Evolutionary conservation across 2,797 vertebrate species (phyloP).

Genomic region (Pseudomugil gertrudae): DNA sequence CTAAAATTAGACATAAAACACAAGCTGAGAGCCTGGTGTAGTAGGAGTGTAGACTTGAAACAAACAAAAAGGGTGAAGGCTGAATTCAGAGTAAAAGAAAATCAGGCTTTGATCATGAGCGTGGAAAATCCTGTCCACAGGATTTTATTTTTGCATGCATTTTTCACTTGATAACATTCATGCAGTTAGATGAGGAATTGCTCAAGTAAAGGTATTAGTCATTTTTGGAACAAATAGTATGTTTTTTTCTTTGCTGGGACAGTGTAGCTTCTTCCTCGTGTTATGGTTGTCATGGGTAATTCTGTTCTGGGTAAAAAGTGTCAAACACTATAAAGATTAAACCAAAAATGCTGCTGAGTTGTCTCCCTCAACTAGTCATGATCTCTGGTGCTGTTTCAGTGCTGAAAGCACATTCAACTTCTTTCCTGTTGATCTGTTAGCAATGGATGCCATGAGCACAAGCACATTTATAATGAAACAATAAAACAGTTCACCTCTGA

Average conservation of each 20-base stretch:
- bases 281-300: slow-evolving; percentile 73
- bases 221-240: slow-evolving; percentile 84
- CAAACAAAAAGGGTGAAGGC: slow-evolving; percentile 85
- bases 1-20: slow-evolving; percentile 58
- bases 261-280: slow-evolving; percentile 56
- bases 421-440: slow-evolving; percentile 40
- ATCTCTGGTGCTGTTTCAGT: slow-evolving; percentile 47
- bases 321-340: slow-evolving; percentile 72
- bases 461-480: slow-evolving; percentile 33
- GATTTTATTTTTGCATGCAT: slow-evolving; percentile 90
- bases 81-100: slow-evolving; percentile 86
- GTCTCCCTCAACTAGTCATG: slow-evolving; percentile 61
- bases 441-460: slow-evolving; percentile 26
- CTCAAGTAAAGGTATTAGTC: slow-evolving; percentile 85
- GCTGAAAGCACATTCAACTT: slow-evolving; percentile 26
- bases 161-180: slow-evolving; percentile 89
- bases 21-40: slow-evolving; percentile 63
- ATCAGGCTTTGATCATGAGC: slow-evolving; percentile 90
- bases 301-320: slow-evolving; percentile 67
- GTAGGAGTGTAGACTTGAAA: slow-evolving; percentile 77
- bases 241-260: slow-evolving; percentile 68
- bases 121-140: slow-evolving; percentile 90
- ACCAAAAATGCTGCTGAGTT: slow-evolving; percentile 51
- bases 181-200: slow-evolving; percentile 88
- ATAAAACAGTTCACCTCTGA: slow-evolving; percentile 57